A percentile compares a stretch with the other conserved stretches of the same genome.
Conservation (phyloP, 2,888 invertebrate species). For the Ellobium chinense region DNA sequence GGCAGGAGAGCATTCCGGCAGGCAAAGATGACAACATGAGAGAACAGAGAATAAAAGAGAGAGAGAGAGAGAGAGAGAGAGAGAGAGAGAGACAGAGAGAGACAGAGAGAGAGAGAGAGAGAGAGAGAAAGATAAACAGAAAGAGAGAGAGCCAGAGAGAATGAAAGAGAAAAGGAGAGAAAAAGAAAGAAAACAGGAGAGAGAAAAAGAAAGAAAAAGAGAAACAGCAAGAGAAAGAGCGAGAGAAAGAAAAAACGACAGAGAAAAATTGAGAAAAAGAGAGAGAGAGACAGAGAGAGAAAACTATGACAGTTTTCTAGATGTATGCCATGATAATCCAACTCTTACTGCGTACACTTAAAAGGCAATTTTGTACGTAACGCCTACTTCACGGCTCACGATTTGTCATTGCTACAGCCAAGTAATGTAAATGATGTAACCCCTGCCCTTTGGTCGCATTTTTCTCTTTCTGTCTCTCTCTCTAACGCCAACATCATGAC, state of each 20-base stretch:
- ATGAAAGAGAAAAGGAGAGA: neutral
- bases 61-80: neutral
- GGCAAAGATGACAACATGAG: too few relatives aligned
- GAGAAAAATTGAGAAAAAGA: neutral
- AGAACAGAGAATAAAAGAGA: neutral
- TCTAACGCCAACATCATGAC: too few relatives aligned
- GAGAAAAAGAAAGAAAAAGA: neutral
- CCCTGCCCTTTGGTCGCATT: too few relatives aligned
- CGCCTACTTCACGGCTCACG: too few relatives aligned
- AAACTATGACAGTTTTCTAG: neutral
- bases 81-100: neutral
- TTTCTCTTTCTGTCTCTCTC: too few relatives aligned
- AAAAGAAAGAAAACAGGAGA: neutral
- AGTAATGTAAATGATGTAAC: too few relatives aligned
- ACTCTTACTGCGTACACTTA: too few relatives aligned
- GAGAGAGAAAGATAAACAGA: neutral
- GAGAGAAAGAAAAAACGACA: neutral
- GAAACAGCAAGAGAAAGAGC: neutral
- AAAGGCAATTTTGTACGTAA: too few relatives aligned
- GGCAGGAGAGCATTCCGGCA: too few relatives aligned
- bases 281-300: neutral
- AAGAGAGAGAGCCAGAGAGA: slow-evolving; percentile 4
- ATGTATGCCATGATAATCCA: neutral
- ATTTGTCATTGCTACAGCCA: too few relatives aligned
- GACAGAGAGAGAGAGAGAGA: neutral